Percentiles rank a stretch among this genome's conserved stretches.
Evolutionary conservation across 2,888 invertebrate genomes (phyloP).

Genomic region (Deladenus siricidicola): DNA sequence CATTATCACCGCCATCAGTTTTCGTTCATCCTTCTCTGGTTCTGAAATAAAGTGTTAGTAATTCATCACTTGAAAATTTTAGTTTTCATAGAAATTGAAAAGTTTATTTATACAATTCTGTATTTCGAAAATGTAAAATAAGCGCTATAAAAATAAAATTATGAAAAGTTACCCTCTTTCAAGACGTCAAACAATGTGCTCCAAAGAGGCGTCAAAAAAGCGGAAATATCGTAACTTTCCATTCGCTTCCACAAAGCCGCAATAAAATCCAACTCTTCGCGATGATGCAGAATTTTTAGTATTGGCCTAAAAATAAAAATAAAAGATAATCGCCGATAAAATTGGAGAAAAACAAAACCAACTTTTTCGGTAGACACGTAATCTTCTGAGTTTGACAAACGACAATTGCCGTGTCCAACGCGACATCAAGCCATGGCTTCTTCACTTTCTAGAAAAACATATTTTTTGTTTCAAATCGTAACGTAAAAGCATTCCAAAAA

Average conservation of each 20-base stretch:
- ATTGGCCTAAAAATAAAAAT: slow-evolving; percentile 21
- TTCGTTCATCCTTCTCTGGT: slow-evolving; percentile 5
- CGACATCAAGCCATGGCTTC: slow-evolving; percentile 21
- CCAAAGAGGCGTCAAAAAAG: slow-evolving; percentile 34
- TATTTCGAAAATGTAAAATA: not conserved
- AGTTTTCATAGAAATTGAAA: slow-evolving; percentile 13
- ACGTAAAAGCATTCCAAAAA: slow-evolving; percentile 7
- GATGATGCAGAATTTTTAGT: slow-evolving; percentile 27
- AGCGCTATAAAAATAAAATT: slow-evolving; percentile 6
- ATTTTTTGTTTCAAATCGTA: not conserved
- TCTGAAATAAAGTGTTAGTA: slow-evolving; percentile 10
- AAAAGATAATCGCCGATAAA: slow-evolving; percentile 18
- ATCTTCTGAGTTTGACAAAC: slow-evolving; percentile 45
- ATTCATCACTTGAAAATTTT: too few relatives aligned
- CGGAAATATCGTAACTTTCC: slow-evolving; percentile 26
- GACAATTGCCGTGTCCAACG: slow-evolving; percentile 41
- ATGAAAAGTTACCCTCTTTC: slow-evolving; percentile 10
- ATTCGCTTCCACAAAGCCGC: slow-evolving; percentile 12
- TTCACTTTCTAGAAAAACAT: slow-evolving; percentile 39
- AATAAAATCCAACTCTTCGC: slow-evolving; percentile 20
- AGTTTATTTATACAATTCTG: slow-evolving; percentile 7
- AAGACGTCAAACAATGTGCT: slow-evolving; percentile 27
- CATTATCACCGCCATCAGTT: slow-evolving; percentile 4
- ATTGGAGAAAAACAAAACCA: not conserved
- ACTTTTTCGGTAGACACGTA: slow-evolving; percentile 34